Evolutionary conservation across 2,797 vertebrate genomes (phyloP).

Genomic region (Chelonia mydas): DNA sequence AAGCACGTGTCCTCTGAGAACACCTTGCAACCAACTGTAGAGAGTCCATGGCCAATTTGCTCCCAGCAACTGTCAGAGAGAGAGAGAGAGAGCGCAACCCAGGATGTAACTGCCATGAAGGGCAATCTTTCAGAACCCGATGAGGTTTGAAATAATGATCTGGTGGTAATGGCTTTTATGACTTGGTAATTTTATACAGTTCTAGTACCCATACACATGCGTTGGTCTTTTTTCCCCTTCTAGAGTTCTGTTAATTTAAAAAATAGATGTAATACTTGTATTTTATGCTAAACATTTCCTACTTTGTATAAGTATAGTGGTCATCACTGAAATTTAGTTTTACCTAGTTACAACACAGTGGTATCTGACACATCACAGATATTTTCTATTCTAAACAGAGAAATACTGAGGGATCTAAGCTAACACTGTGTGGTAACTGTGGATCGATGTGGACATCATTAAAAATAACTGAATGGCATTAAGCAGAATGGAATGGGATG

Average conservation of each 20-base stretch:
- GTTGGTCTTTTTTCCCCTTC: neutral
- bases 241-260: neutral
- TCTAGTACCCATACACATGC: neutral
- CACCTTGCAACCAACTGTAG: conserved; percentile 39
- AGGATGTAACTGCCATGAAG: neutral
- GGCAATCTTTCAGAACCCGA: neutral
- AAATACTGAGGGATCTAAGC: neutral
- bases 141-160: neutral
- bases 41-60: neutral
- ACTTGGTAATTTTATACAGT: neutral
- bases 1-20: conserved; percentile 64
- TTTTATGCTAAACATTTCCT: neutral
- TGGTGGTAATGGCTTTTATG: neutral
- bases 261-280: neutral
- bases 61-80: neutral
- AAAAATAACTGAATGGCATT: neutral
- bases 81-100: neutral
- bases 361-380: neutral
- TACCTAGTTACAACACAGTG: neutral
- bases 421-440: neutral
- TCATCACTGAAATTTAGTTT: neutral
- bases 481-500: neutral
- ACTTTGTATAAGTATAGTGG: neutral
- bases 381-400: neutral
- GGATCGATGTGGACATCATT: neutral